These are phyloP conservation scores for Apocrypta bakeri DNA, from an alignment of 1,140 invertebrate genomes.

Conservation along the genomic window DNA sequence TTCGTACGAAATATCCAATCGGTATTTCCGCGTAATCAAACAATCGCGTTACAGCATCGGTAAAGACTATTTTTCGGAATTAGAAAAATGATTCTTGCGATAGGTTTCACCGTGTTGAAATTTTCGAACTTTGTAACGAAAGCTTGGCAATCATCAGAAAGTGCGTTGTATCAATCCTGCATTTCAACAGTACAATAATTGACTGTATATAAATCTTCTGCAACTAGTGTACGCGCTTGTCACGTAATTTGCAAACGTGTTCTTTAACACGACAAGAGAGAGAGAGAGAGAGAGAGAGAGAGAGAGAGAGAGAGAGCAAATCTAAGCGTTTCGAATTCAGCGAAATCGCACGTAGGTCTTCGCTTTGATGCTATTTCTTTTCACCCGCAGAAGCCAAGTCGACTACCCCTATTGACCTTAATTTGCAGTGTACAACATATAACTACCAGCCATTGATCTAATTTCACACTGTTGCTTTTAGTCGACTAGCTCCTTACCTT, in stretches of 20 bases:
- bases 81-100: not conserved
- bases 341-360: slow-evolving; percentile 28
- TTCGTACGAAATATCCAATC: no score
- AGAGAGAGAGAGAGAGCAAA: no score
- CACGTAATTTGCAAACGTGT: not conserved
- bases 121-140: not conserved
- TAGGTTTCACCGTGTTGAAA: not conserved
- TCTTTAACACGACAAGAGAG: not conserved
- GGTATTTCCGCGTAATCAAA: no score
- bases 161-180: no score
- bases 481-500: not conserved
- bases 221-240: not conserved
- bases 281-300: no score
- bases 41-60: no score
- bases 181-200: not conserved
- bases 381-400: slow-evolving; percentile 31
- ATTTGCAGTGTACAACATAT: slow-evolving; percentile 15
- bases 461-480: slow-evolving; percentile 31
- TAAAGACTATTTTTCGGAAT: not conserved
- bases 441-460: slow-evolving; percentile 45
- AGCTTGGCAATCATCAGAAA: not conserved
- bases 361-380: not conserved
- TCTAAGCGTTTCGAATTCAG: slow-evolving; percentile 8
- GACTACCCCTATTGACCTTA: slow-evolving; percentile 42
- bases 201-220: not conserved